These are phyloP conservation scores for Hydrocynus forskahlii DNA, from an alignment of 2,797 vertebrate genomes.

Conservation along the genomic window DNA sequence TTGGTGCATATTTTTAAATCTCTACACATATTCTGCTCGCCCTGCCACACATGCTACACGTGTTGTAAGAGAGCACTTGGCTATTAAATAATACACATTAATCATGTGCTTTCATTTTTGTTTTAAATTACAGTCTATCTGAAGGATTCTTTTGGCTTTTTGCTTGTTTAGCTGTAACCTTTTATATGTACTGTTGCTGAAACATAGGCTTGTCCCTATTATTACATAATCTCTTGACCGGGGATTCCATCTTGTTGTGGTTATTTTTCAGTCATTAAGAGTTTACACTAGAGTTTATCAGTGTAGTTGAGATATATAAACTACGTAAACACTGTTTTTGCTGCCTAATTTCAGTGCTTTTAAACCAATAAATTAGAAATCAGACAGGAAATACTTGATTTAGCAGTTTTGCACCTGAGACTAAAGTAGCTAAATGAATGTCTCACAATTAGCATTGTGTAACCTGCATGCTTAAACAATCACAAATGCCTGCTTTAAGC, in stretches of 20 bases:
- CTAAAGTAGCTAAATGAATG: not conserved
- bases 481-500: not conserved
- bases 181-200: too few relatives aligned
- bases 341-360: not conserved
- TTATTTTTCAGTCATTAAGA: too few relatives aligned
- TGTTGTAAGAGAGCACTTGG: not conserved
- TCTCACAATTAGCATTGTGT: not conserved
- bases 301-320: not conserved
- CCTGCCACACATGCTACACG: not conserved
- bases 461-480: too few relatives aligned
- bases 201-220: too few relatives aligned
- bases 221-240: too few relatives aligned
- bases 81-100: not conserved
- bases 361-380: too few relatives aligned
- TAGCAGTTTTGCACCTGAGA: too few relatives aligned
- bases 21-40: not conserved
- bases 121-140: not conserved
- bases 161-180: not conserved
- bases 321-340: not conserved
- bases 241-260: too few relatives aligned
- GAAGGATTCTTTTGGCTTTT: not conserved
- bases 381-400: not conserved
- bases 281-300: not conserved
- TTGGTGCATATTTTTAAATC: not conserved
- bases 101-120: slow-evolving; percentile 20